Percentiles rank a stretch among this genome's conserved stretches.
phyloP scores from a whole-genome alignment of 2,888 invertebrate genomes.

The Caenorhabditis becei region DNA sequence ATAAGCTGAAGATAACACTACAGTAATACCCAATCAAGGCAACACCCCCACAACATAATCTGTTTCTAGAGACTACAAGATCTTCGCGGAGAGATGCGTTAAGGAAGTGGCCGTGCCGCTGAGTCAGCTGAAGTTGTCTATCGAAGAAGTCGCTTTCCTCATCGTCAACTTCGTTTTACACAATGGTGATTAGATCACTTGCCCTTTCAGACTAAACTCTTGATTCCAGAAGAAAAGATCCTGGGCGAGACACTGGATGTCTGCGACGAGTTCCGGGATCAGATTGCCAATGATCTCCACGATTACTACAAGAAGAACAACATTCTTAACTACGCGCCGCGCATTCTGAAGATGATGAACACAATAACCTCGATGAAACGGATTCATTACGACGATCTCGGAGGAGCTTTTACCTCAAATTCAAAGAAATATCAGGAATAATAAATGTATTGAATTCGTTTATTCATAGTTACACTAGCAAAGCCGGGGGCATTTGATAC shows the following conservation, averaged over 20 bases:
- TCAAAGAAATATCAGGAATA: background rate
- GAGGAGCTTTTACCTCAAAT: slow-evolving; percentile 25
- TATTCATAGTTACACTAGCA: slow-evolving; percentile 9
- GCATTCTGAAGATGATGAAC: slow-evolving; percentile 52
- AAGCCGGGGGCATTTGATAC: slow-evolving; percentile 49
- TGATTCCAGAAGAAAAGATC: slow-evolving; percentile 51
- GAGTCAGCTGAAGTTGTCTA: slow-evolving; percentile 43
- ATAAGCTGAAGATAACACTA: slow-evolving; percentile 43
- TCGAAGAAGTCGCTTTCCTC: slow-evolving; percentile 46
- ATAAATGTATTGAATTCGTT: slow-evolving; percentile 7
- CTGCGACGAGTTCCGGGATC: slow-evolving; percentile 41
- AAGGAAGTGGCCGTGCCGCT: slow-evolving; percentile 54
- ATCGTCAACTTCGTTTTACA: slow-evolving; percentile 49
- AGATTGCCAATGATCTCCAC: slow-evolving; percentile 43
- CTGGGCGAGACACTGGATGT: slow-evolving; percentile 40
- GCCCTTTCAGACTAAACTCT: too few species aligned
- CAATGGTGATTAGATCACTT: slow-evolving; percentile 24
- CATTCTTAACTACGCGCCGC: slow-evolving; percentile 43
- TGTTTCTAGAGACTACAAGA: slow-evolving; percentile 54
- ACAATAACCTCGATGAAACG: slow-evolving; percentile 32
- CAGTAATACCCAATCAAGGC: slow-evolving; percentile 44
- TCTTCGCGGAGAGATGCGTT: slow-evolving; percentile 45
- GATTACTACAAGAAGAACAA: slow-evolving; percentile 42
- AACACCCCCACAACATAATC: background rate
- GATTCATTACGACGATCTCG: slow-evolving; percentile 52